Conservation (phyloP, 2,113 vertebrate species). For the Sialia sialis region DNA sequence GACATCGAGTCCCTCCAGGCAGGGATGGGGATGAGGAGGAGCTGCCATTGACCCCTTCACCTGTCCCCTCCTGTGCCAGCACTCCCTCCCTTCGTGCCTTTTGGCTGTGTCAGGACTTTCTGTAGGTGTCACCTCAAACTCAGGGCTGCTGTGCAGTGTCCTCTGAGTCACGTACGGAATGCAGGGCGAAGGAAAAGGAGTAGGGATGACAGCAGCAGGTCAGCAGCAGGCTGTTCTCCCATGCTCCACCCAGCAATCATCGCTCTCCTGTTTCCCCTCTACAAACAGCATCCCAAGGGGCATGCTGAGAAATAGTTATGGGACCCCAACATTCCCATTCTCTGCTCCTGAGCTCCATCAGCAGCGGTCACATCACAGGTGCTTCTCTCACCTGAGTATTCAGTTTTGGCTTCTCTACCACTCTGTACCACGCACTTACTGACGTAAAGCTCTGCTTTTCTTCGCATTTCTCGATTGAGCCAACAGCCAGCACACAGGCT, state of each 20-base stretch:
- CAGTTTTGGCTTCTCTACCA: neutral
- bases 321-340: neutral
- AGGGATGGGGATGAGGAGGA: neutral
- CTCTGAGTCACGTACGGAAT: neutral
- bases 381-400: neutral
- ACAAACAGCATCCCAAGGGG: rapidly evolving
- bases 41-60: neutral
- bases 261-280: neutral
- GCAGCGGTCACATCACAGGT: neutral
- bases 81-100: neutral
- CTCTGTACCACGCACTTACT: rapidly evolving
- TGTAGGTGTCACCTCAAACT: neutral
- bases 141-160: neutral
- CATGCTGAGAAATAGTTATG: rapidly evolving
- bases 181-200: neutral
- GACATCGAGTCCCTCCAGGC: neutral
- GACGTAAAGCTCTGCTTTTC: neutral
- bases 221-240: neutral
- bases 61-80: neutral
- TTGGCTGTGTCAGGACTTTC: neutral
- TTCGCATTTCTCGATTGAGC: neutral
- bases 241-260: neutral
- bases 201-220: neutral
- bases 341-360: neutral
- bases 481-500: neutral